These are phyloP conservation scores for Callospermophilus lateralis DNA, from an alignment of 2,113 vertebrate genomes.

Conservation along the genomic window DNA sequence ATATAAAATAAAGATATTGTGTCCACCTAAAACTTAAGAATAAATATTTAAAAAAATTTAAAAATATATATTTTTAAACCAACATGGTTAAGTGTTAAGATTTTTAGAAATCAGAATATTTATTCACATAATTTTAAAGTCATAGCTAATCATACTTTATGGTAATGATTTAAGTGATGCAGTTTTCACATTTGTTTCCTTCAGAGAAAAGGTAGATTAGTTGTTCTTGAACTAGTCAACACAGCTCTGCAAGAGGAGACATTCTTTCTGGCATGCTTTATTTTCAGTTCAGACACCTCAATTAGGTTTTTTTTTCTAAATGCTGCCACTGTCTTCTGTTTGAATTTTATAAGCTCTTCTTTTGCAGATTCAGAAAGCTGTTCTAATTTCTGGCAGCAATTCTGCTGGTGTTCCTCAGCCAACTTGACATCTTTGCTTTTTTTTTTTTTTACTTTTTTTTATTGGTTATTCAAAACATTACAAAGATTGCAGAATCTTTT, in stretches of 20 bases:
- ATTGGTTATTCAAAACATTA: too few relatives aligned
- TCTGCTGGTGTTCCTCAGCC: conserved; percentile 94
- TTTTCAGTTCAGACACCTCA: conserved; percentile 98
- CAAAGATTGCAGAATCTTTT: too few relatives aligned
- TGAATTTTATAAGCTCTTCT: conserved; percentile 96
- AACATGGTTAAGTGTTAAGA: conserved; percentile 84
- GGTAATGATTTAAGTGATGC: conserved; percentile 84
- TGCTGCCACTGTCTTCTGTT: conserved; percentile 94
- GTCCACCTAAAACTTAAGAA: too few relatives aligned
- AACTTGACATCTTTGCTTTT: conserved; percentile 94
- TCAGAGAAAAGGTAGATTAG: conserved; percentile 70
- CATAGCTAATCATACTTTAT: conserved; percentile 73
- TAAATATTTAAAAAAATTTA: too few relatives aligned
- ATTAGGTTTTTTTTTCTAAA: conserved; percentile 98
- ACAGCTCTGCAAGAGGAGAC: conserved; percentile 95
- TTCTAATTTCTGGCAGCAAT: conserved; percentile 96
- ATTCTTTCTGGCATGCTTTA: conserved; percentile 98
- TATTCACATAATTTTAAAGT: conserved; percentile 85
- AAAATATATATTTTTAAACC: conserved; percentile 74
- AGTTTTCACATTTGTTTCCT: conserved; percentile 81
- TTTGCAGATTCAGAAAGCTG: conserved; percentile 97
- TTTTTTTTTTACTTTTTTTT: too few relatives aligned
- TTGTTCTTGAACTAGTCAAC: conserved; percentile 96
- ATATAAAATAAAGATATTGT: too few relatives aligned
- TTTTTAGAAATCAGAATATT: conserved; percentile 82